Percentiles rank a stretch among this genome's conserved stretches.
Evolutionary conservation across 2,888 invertebrate species (phyloP).

Genomic region (Coelinius sp.): DNA sequence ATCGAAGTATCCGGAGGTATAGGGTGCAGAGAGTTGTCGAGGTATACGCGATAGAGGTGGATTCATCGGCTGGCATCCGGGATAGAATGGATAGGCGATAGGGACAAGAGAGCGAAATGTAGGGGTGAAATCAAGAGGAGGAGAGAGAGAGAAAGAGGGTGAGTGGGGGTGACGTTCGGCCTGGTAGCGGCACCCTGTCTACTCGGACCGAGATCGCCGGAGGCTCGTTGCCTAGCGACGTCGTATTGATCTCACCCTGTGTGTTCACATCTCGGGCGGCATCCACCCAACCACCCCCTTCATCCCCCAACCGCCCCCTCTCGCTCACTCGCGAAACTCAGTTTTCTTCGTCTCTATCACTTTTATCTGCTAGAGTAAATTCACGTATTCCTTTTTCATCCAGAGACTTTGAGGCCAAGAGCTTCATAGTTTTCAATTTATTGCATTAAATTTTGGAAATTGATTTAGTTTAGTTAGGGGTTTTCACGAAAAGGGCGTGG

Average conservation of each 20-base stretch:
- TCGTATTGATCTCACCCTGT: slow-evolving; percentile 70
- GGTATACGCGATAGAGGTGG: slow-evolving; percentile 27
- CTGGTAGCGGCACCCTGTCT: slow-evolving; percentile 74
- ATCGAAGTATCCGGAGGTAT: slow-evolving; percentile 69
- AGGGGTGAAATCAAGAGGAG: slow-evolving; percentile 45
- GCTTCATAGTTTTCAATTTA: neutral
- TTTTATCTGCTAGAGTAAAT: neutral
- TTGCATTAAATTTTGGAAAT: neutral
- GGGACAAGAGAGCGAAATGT: slow-evolving; percentile 19
- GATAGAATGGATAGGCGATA: slow-evolving; percentile 29
- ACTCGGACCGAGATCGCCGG: slow-evolving; percentile 74
- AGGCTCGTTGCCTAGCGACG: slow-evolving; percentile 71
- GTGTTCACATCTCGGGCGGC: slow-evolving; percentile 59
- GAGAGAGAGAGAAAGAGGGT: slow-evolving; percentile 52
- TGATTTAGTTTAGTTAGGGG: neutral
- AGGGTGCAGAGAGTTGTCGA: slow-evolving; percentile 39
- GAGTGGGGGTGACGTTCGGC: slow-evolving; percentile 50
- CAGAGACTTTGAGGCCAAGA: neutral
- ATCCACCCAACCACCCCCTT: slow-evolving; percentile 52
- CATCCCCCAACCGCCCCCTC: slow-evolving; percentile 38
- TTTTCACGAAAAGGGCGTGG: slow-evolving; percentile 1
- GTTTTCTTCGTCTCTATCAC: neutral
- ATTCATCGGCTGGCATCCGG: slow-evolving; percentile 44
- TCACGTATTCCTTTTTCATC: slow-evolving; percentile 5
- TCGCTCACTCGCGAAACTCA: neutral